Evolutionary conservation across 1,140 invertebrate genomes (phyloP).

Genomic region (Drosophila micromelanica): DNA sequence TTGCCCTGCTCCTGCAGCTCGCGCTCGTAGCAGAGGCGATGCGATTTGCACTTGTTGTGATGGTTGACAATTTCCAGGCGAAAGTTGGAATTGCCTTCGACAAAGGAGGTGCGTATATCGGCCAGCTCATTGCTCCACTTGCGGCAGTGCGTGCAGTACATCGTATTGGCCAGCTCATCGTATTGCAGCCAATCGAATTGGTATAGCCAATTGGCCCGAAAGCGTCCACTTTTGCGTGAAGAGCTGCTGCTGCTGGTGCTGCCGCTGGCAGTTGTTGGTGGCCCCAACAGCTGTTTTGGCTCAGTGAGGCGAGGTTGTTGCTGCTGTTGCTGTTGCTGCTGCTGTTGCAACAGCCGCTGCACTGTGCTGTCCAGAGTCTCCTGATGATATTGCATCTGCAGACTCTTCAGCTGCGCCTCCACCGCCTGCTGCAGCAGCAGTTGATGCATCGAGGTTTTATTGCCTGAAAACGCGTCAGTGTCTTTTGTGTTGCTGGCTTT

Average conservation of each 20-base stretch:
- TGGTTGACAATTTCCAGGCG: slow-evolving; percentile 91
- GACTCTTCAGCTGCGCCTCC: slow-evolving; percentile 65
- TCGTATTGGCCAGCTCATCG: slow-evolving; percentile 88
- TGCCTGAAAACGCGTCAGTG: slow-evolving; percentile 56
- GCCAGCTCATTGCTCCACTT: slow-evolving; percentile 89
- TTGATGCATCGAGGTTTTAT: slow-evolving; percentile 63
- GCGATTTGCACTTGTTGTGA: slow-evolving; percentile 91
- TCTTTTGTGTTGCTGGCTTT: slow-evolving; percentile 59
- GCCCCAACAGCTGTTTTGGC: slow-evolving; percentile 23
- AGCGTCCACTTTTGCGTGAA: slow-evolving; percentile 87
- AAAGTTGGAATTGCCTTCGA: slow-evolving; percentile 90
- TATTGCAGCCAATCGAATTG: slow-evolving; percentile 89
- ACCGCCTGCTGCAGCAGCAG: slow-evolving; percentile 66
- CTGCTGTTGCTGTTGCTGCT: slow-evolving; percentile 34
- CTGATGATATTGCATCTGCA: slow-evolving; percentile 67
- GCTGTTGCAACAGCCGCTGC: slow-evolving; percentile 68
- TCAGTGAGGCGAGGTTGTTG: slow-evolving; percentile 16
- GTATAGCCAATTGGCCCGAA: slow-evolving; percentile 88
- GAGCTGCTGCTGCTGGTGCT: slow-evolving; percentile 4
- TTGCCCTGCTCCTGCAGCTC: slow-evolving; percentile 84
- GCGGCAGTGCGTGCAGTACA: slow-evolving; percentile 90
- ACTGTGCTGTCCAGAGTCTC: slow-evolving; percentile 61
- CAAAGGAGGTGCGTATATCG: slow-evolving; percentile 90
- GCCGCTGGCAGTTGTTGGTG: slow-evolving; percentile 9
- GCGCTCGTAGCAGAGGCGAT: slow-evolving; percentile 87